These are phyloP conservation scores for Scartelaos histophorus DNA, from an alignment of 2,113 vertebrate species.

Conservation along the genomic window DNA sequence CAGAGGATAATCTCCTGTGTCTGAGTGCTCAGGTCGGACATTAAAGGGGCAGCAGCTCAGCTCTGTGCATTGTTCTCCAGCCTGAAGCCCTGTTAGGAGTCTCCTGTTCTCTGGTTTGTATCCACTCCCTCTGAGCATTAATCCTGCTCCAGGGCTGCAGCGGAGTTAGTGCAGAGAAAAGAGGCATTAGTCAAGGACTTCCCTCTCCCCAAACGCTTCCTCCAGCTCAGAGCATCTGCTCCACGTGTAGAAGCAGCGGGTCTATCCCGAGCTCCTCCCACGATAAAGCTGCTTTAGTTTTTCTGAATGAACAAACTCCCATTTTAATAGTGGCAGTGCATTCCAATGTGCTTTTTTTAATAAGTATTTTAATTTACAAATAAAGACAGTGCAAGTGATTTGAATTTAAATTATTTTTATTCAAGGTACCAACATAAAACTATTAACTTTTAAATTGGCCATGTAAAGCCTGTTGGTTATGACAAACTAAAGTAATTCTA, in stretches of 20 bases:
- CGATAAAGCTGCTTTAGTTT: no score
- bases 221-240: no score
- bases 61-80: not conserved
- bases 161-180: no score
- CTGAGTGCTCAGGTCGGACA: not conserved
- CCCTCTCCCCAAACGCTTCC: no score
- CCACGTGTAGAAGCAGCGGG: no score
- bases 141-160: no score
- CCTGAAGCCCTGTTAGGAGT: not conserved
- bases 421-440: conserved; percentile 40
- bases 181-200: no score
- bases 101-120: not conserved
- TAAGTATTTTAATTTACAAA: not conserved
- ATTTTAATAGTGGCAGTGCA: no score
- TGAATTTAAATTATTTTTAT: conserved; percentile 44
- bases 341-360: no score
- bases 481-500: conserved; percentile 23
- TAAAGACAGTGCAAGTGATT: not conserved
- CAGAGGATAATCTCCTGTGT: not conserved
- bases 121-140: no score
- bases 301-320: no score
- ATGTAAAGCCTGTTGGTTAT: conserved; percentile 11
- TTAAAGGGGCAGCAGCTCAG: not conserved
- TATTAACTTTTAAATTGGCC: not conserved
- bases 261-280: no score